Percentiles rank a stretch among this genome's conserved stretches.
These are phyloP conservation scores for Heterochromis multidens DNA, from an alignment of 2,113 vertebrate species.

Conservation along the genomic window DNA sequence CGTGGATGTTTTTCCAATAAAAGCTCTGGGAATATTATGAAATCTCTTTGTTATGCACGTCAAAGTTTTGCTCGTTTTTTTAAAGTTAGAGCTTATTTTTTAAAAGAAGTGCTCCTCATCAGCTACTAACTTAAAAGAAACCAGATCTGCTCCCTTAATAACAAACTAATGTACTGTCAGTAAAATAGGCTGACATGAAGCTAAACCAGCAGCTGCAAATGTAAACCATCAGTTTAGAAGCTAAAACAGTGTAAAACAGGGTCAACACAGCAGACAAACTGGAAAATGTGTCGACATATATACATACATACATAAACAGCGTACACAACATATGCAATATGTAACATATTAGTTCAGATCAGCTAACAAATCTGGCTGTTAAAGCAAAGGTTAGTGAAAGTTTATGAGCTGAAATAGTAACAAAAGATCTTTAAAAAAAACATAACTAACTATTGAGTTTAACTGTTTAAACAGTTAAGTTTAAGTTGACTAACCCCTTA, in stretches of 20 bases:
- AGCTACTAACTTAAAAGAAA: neutral
- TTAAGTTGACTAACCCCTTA: no score
- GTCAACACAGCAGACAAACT: neutral
- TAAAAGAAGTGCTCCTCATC: neutral
- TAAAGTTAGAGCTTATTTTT: constrained; percentile 19
- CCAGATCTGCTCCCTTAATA: neutral
- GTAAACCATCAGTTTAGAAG: neutral
- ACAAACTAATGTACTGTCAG: neutral
- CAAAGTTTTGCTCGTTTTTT: constrained; percentile 12
- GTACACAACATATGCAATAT: neutral
- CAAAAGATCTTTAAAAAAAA: neutral
- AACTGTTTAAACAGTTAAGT: neutral
- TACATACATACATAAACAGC: no score
- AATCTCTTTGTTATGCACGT: constrained; percentile 51
- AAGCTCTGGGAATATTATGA: constrained; percentile 55
- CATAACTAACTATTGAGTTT: neutral
- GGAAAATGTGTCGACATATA: neutral
- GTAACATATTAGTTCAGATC: neutral
- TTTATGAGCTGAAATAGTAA: neutral
- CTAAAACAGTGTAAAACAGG: neutral
- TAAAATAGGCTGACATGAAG: neutral
- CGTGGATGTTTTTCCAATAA: constrained; percentile 44
- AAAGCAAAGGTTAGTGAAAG: neutral
- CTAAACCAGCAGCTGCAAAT: neutral
- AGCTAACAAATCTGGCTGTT: neutral